These are phyloP conservation scores for Melanostoma scalare DNA, from an alignment of 2,888 invertebrate species.

Conservation along the genomic window DNA sequence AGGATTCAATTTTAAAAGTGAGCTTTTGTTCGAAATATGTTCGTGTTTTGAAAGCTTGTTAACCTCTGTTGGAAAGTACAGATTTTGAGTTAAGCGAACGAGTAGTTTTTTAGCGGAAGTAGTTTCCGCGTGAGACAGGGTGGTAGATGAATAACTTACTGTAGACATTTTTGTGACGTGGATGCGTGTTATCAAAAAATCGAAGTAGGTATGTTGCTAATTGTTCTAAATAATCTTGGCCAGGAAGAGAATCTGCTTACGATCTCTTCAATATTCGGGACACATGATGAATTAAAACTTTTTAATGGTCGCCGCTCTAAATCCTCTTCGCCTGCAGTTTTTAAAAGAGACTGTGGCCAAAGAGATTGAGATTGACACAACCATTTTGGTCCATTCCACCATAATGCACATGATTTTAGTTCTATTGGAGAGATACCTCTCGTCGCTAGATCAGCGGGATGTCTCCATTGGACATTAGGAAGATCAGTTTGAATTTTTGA, in stretches of 20 bases:
- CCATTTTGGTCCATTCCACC: slow-evolving; percentile 51
- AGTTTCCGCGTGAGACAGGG: neutral
- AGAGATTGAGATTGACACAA: neutral
- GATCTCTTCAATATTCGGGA: slow-evolving; percentile 10
- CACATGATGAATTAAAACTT: neutral
- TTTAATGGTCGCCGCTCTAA: slow-evolving; percentile 11
- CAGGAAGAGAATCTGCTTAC: neutral
- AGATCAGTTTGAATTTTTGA: slow-evolving; percentile 14
- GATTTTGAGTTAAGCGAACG: neutral
- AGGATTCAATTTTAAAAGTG: neutral
- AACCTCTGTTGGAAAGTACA: neutral
- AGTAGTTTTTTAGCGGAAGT: neutral
- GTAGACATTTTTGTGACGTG: neutral
- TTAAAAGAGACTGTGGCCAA: slow-evolving; percentile 15
- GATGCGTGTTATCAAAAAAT: slow-evolving; percentile 5
- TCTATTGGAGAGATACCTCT: slow-evolving; percentile 19
- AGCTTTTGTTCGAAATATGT: neutral
- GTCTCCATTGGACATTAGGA: slow-evolving; percentile 15
- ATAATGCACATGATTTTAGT: slow-evolving; percentile 1
- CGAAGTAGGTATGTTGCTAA: slow-evolving; percentile 3
- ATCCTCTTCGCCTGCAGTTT: neutral
- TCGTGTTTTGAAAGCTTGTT: neutral
- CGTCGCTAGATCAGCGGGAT: slow-evolving; percentile 29
- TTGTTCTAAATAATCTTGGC: neutral
- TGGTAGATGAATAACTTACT: neutral